Evolutionary conservation across 2,113 vertebrate species (phyloP).

Genomic region (Myxocyprinus asiaticus): DNA sequence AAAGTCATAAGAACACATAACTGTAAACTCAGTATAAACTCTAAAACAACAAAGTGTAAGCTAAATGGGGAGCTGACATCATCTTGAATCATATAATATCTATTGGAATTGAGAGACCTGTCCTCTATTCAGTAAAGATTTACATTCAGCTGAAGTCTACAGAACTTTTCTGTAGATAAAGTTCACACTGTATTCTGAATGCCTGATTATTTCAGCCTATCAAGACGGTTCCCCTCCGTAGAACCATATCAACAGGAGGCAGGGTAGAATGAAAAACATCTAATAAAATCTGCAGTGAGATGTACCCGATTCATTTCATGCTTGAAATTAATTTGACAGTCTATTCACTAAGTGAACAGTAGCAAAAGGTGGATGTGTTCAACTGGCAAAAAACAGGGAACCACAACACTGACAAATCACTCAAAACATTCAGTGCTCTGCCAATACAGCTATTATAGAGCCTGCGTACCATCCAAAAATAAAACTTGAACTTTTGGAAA

Average conservation of each 20-base stretch:
- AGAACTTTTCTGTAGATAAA: slow-evolving; percentile 24
- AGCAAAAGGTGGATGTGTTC: slow-evolving; percentile 21
- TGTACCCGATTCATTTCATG: slow-evolving; percentile 44
- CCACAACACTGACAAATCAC: slow-evolving; percentile 32
- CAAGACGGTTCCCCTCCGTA: slow-evolving; percentile 48
- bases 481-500: slow-evolving; percentile 13
- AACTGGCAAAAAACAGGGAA: slow-evolving; percentile 29
- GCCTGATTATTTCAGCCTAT: slow-evolving; percentile 46
- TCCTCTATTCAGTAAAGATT: slow-evolving; percentile 28
- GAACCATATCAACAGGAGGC: slow-evolving; percentile 41
- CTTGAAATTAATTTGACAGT: slow-evolving; percentile 57
- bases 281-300: slow-evolving; percentile 42
- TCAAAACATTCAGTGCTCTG: slow-evolving; percentile 27
- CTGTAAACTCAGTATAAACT: slow-evolving; percentile 7
- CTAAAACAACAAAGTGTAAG: not conserved
- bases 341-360: slow-evolving; percentile 37
- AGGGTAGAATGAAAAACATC: slow-evolving; percentile 38
- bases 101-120: not conserved
- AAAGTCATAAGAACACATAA: slow-evolving; percentile 35
- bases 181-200: slow-evolving; percentile 39
- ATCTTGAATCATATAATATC: slow-evolving; percentile 22
- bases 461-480: slow-evolving; percentile 12
- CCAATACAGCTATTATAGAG: slow-evolving; percentile 20
- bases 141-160: slow-evolving; percentile 40
- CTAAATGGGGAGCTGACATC: not conserved